Conservation (phyloP, 2,797 vertebrate genomes). For the Phataginus tetradactyla region DNA sequence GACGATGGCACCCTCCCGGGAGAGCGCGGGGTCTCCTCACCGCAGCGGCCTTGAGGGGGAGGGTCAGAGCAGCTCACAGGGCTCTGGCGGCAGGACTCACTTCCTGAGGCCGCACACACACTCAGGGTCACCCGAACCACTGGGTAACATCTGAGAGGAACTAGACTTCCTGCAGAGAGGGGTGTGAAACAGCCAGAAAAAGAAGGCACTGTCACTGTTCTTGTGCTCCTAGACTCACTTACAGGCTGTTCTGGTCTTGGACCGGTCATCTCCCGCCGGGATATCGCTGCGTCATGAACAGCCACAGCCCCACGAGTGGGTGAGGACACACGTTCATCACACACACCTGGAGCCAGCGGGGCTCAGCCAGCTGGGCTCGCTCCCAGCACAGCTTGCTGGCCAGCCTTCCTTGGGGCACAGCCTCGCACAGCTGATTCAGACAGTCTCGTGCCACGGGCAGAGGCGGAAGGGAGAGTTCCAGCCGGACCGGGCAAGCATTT, state of each 20-base stretch:
- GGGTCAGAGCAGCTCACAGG: no score
- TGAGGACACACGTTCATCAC: not conserved
- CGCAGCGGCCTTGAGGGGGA: not conserved
- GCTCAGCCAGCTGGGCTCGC: not conserved
- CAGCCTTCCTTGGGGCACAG: not conserved
- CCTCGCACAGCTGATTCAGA: not conserved
- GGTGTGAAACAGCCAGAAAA: not conserved
- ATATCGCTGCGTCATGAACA: not conserved
- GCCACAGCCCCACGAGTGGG: not conserved
- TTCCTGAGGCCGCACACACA: no score
- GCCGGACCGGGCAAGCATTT: not conserved
- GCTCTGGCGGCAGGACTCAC: not conserved
- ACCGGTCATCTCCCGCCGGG: not conserved
- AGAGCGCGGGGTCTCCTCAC: not conserved
- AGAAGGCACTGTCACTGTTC: no score
- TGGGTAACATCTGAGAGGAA: not conserved
- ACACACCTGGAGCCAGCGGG: no score
- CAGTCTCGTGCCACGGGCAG: not conserved
- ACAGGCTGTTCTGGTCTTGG: not conserved
- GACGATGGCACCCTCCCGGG: not conserved
- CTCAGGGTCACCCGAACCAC: not conserved
- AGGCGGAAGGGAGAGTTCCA: not conserved
- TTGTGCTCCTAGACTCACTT: not conserved
- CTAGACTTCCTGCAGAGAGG: not conserved
- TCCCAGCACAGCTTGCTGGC: not conserved